These are phyloP conservation scores for Champsocephalus gunnari DNA, from an alignment of 2,797 vertebrate species.

Conservation along the genomic window DNA sequence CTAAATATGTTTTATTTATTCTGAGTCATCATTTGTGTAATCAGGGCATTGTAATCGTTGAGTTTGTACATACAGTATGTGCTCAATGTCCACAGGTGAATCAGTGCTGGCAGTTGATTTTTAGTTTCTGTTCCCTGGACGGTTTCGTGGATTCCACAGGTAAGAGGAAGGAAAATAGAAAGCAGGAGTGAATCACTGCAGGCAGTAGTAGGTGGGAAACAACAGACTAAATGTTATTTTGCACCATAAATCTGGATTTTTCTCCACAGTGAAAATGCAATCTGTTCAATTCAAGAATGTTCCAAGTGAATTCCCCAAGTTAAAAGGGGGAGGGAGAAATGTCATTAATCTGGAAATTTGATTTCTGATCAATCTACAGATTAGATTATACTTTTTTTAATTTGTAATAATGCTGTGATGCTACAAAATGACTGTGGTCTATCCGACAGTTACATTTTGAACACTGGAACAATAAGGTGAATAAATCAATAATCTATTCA, in stretches of 20 bases:
- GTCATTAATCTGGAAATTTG: no score
- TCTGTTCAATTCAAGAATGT: no score
- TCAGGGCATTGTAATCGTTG: background rate
- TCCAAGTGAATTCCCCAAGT: no score
- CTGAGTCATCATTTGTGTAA: background rate
- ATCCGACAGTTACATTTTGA: background rate
- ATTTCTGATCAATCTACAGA: background rate
- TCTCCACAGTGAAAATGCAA: background rate
- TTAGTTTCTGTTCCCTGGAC: constrained; percentile 58
- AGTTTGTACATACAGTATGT: background rate
- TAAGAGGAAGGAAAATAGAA: constrained; percentile 59
- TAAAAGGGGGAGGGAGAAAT: no score
- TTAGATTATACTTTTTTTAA: background rate
- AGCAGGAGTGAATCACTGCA: constrained; percentile 25
- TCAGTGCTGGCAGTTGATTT: constrained; percentile 31
- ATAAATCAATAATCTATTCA: background rate
- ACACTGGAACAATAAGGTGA: background rate
- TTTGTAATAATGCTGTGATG: background rate
- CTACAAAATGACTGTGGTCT: background rate
- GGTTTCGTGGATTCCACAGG: constrained; percentile 37
- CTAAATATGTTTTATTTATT: background rate
- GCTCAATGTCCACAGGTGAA: constrained; percentile 10
- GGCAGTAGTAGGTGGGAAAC: background rate
- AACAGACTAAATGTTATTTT: background rate
- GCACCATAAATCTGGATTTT: constrained; percentile 6